Evolutionary conservation across 23 tunicate species (phyloP), one percentile per base, ranked within the genome.

Genomic region (Halocynthia aurantium): DNA sequence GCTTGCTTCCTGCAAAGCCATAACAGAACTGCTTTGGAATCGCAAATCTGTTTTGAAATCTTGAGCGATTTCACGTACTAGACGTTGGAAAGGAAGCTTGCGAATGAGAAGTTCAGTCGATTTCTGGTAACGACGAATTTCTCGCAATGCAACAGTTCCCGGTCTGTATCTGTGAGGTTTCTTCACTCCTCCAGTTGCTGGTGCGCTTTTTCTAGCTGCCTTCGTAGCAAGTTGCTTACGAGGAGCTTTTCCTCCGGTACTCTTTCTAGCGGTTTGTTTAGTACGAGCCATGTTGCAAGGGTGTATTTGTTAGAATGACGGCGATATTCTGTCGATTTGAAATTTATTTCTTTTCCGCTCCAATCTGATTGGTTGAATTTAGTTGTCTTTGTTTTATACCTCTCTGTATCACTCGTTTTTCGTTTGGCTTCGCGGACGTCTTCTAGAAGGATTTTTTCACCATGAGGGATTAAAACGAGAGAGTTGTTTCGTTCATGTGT

Each of bases 171-270:
- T 22, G 73, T 77, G 82, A 20, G 82, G 82, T 50, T 77, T 77
- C 77, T 77, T 77, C 52, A 77, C 82, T 9, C 61, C 72, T 9
- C 82, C 82, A 8, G 72, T 65, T 0, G 82, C 72, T 10, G 82
- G 74, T 55, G 82, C 93, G 67, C 88, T 86, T 73, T 92, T 92
- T 54, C 98, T 69, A 10, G 98, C 93, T 21, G 93, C 97, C 74
- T 91, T 88, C 61, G 94, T 88, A 13, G 96, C 96, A 51, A 89
- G 81, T 69, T 89, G 88, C 61, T 89, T 89, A 11, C 97, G 75
- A 17, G 97, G 97, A 72, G 97, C 97, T 75, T 91, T 91, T 8
- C 97, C 97, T 66, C 97, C 97, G 53, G 97, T 91, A 10, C 90
- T 84, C 74, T 91, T 91, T 19, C 97, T 81, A 12, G 97, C 97